Evolutionary conservation across 2,113 vertebrate genomes (phyloP).

Genomic region (Syrrhaptes paradoxus): DNA sequence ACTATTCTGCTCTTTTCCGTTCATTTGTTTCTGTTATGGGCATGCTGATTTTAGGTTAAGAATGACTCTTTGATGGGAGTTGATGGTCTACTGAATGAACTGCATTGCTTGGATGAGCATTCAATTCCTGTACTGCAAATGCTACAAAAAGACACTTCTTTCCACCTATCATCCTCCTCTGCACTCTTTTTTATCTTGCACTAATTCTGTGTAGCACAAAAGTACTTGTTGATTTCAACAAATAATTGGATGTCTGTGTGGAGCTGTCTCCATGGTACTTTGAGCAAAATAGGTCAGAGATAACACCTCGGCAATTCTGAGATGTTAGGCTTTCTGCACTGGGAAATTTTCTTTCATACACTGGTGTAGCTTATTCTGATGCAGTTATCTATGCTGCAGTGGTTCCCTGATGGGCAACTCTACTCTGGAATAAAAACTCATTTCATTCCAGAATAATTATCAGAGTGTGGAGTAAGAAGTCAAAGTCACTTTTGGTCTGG

Average conservation of each 20-base stretch:
- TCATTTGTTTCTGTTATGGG: slow-evolving; percentile 44
- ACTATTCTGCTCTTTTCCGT: slow-evolving; percentile 64
- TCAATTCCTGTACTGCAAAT: slow-evolving; percentile 56
- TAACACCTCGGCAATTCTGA: slow-evolving; percentile 14
- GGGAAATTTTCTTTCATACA: slow-evolving; percentile 3
- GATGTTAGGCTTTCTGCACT: not conserved
- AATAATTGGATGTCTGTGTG: slow-evolving; percentile 52
- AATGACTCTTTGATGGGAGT: slow-evolving; percentile 62
- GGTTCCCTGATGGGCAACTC: slow-evolving; percentile 20
- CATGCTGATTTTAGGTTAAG: slow-evolving; percentile 39
- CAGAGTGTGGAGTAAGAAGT: not conserved
- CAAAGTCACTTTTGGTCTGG: not conserved
- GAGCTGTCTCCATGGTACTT: slow-evolving; percentile 9
- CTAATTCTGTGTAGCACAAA: slow-evolving; percentile 8
- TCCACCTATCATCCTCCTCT: slow-evolving; percentile 25
- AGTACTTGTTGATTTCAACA: slow-evolving; percentile 52
- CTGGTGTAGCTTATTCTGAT: not conserved
- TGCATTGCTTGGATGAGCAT: slow-evolving; percentile 21
- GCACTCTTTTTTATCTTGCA: not conserved
- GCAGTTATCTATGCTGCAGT: not conserved
- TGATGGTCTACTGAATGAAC: slow-evolving; percentile 35
- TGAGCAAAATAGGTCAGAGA: slow-evolving; percentile 57
- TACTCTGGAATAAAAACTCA: slow-evolving; percentile 13
- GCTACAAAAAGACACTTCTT: slow-evolving; percentile 47
- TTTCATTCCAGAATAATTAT: slow-evolving; percentile 7